Base-by-base conservation (phyloP, 2,888 invertebrate genomes). In the Trachelus stipa region DNA sequence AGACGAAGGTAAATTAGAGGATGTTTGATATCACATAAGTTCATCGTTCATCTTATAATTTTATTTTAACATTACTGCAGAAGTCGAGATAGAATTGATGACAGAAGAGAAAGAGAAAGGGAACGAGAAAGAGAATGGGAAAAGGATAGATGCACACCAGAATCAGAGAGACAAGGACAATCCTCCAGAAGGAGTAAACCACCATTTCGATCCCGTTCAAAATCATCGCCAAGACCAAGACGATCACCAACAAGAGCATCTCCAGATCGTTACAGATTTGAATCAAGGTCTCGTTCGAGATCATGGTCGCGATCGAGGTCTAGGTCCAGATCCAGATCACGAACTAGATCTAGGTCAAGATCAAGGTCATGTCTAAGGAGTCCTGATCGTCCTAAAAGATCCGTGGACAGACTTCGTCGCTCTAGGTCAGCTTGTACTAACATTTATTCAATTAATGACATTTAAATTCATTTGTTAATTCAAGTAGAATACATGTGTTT, bases 241-340 rank as follows among this genome's bases (percentile, higher is more conserved):
- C 73, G 86, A 76, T 82, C 86, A 6, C 80, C 86, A 75, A 81
- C 88, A 34, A 79, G 84, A 76, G 84, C 86, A 12, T 31, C 68
- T 15, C 80, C 78, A 81, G 87, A 74, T 85, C 80, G 87, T 56
- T 86, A 88, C 1, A 84, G 85, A 77, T 85, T 86, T 1, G 82
- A 85, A 34, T 89, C 89, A 4, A 83, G 87, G 34, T 86, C 88
- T 1, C 79, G 85, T 34, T 86, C 86, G 12, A 77, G 82, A 68
- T 82, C 83, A 33, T 83, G 83, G 76, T 85, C 85, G n/a, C 81
- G 82, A 30, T 83, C 93, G 83, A 92, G 89, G 40, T 92, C 91
- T 74, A 91, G 90, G 85, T 93, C 93, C 68, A 89, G 88, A 73
- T 86, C 86, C 3, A 87, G 84, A 68, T 88, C 88, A 79, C 93